Base-by-base conservation (phyloP, 64 coral and sea anemone genomes). In the Actinia equina region DNA sequence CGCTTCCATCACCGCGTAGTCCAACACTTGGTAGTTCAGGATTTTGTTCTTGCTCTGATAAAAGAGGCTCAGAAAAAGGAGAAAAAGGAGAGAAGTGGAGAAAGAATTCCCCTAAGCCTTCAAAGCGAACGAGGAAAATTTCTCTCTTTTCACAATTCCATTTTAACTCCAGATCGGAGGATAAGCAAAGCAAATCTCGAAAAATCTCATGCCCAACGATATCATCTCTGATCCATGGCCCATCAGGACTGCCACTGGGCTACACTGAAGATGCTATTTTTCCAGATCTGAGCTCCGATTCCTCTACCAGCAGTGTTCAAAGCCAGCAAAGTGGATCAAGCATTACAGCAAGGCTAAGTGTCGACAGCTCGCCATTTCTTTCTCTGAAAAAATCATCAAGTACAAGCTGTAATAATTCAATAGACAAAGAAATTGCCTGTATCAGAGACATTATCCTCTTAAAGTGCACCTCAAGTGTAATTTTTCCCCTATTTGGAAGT, bases 61-160 rank as follows among this genome's bases (percentile, higher is more conserved):
- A 83, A 15, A 74, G 71, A 88, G 52, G 85, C 18, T 76, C 84
- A 17, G 62, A 56, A 5, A 14, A 26, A 43, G 16, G 42, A 17
- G 25, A 71, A 5, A 14, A 26, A 26, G 82, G 57, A 13, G 91
- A 92, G 43, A 92, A 89, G 83, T 15, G 71, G 14, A 7, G 74
- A 18, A 90, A 83, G 86, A 87, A 80, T 77, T 93, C 84, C 79
- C 94, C 94, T 16, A 96, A 90, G n/a, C 80, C 83, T 37, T 85
- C 80, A 12, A 96, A 93, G 77, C 76, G 94, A 76, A 88, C 88
- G 4, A 89, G 94, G 76, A 96, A 96, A 46, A 64, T 96, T 19
- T 96, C 94, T 42, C 76, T 96, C 10, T 96, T 96, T 84, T 96
- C 94, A 37, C 83, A 85, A 58, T 93, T 96, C 77, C 91, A 96